Base-by-base conservation (phyloP, 2,797 vertebrate species). In the Anabacerthia variegaticeps region DNA sequence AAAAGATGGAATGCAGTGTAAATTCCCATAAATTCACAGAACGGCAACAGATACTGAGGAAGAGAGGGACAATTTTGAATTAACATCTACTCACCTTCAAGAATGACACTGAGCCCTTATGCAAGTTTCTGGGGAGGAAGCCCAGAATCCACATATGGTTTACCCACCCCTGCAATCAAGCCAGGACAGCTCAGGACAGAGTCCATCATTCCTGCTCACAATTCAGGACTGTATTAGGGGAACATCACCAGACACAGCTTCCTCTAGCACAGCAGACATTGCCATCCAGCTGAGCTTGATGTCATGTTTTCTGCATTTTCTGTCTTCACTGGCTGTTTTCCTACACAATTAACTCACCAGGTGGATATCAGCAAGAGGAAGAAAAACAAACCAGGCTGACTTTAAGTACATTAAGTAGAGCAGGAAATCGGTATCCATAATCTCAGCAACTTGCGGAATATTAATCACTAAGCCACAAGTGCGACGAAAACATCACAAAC, bases 301-400 rank as follows among this genome's bases (percentile, higher is more conserved):
- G 18, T 28, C 49, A 77, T 3, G 9, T 88, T 89, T 94, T 88
- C 65, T 71, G 74, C 68, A 32, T 91, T 61, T 85, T 72, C 43
- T 66, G 36, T 62, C 79, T 86, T 85, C 51, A n/a, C 28, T 62
- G 68, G 34, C 65, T 93, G 51, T 71, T 91, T 73, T 89, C 66
- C 79, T 93, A 68, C 46, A 81, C 78, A 91, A 94, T 95, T 93
- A 92, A 76, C 87, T 92, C 85, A 73, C 76, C 79, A 85, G 91
- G 95, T 92, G 62, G 69, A 88, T 94, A 94, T 86, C 80, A 96
- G 76, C 69, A 89, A 87, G 76, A 91, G 85, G 55, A 96, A 93
- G 76, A 88, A 89, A 96, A 94, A 89, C 55, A 89, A 94, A 88
- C 62, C 69, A 62, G 59, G 49, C 73, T 73, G 79, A 88, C 87